phyloP scores from a whole-genome alignment of 1,140 invertebrate genomes.

The Araneus ventricosus region DNA sequence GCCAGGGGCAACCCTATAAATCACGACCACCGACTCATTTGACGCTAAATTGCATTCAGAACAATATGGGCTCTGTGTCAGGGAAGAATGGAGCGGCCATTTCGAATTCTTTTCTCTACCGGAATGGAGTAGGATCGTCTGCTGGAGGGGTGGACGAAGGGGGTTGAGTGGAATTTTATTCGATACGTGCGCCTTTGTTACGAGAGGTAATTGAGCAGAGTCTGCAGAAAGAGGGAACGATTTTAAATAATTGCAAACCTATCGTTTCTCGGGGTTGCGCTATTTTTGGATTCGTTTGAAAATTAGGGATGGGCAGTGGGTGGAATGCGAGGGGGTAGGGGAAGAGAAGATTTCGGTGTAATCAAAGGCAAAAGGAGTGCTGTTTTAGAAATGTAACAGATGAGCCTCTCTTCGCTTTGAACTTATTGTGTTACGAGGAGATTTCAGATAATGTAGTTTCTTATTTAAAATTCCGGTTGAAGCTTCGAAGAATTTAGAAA shows the following conservation, averaged over 20 bases:
- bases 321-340: background rate
- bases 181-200: conserved; percentile 42
- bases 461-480: background rate
- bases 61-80: conserved; percentile 37
- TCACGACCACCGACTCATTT: conserved; percentile 65
- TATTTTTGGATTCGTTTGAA: conserved; percentile 11
- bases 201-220: conserved; percentile 51
- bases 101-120: conserved; percentile 61
- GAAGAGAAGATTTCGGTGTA: background rate
- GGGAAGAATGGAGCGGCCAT: conserved; percentile 28
- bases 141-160: background rate
- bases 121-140: background rate
- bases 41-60: conserved; percentile 70
- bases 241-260: conserved; percentile 60
- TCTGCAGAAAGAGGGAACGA: conserved; percentile 31
- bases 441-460: background rate
- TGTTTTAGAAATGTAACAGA: conserved; percentile 9
- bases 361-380: conserved; percentile 15
- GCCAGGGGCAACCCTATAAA: conserved; percentile 67
- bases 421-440: background rate
- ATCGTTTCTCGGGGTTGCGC: conserved; percentile 30
- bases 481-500: background rate
- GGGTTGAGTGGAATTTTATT: conserved; percentile 57
- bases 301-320: background rate
- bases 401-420: background rate